These are phyloP conservation scores for Pseudolaguvia tuberculata DNA, from an alignment of 2,113 vertebrate species.

Conservation along the genomic window DNA sequence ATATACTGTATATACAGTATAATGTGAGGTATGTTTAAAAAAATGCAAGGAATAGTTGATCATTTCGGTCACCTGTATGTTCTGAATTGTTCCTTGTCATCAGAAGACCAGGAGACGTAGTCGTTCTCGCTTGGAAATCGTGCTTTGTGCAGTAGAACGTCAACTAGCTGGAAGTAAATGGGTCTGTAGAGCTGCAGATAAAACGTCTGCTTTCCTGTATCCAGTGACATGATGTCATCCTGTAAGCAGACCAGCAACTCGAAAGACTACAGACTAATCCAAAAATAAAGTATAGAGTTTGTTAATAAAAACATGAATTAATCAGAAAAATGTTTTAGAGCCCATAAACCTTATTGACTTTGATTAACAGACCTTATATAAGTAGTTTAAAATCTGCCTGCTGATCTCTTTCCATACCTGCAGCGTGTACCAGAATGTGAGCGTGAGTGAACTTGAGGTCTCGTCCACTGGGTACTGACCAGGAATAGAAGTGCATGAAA, in stretches of 20 bases:
- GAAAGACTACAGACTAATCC: neutral
- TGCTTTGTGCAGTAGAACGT: constrained; percentile 90
- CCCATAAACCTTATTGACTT: neutral
- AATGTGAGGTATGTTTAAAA: no score
- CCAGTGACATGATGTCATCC: constrained; percentile 94
- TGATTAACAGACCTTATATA: neutral
- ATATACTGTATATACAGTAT: no score
- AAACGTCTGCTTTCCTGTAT: constrained; percentile 84
- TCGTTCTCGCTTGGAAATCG: constrained; percentile 89
- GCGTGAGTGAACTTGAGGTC: constrained; percentile 93
- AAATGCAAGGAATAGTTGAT: no score
- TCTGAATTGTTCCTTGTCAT: constrained; percentile 96
- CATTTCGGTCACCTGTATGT: constrained; percentile 82
- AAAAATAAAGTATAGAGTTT: neutral
- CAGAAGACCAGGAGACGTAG: constrained; percentile 86
- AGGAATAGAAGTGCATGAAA: constrained; percentile 92
- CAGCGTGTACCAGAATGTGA: constrained; percentile 96
- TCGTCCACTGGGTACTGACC: constrained; percentile 94
- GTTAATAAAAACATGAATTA: neutral
- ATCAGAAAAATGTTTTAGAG: neutral
- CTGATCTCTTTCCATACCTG: constrained; percentile 68
- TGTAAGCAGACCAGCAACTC: constrained; percentile 50
- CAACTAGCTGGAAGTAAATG: constrained; percentile 93
- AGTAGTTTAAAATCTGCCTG: neutral
- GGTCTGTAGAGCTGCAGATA: constrained; percentile 95